Evolutionary conservation across 2,113 vertebrate genomes (phyloP), one percentile per base, ranked within the genome.

Genomic region (Misgurnus anguillicaudatus): DNA sequence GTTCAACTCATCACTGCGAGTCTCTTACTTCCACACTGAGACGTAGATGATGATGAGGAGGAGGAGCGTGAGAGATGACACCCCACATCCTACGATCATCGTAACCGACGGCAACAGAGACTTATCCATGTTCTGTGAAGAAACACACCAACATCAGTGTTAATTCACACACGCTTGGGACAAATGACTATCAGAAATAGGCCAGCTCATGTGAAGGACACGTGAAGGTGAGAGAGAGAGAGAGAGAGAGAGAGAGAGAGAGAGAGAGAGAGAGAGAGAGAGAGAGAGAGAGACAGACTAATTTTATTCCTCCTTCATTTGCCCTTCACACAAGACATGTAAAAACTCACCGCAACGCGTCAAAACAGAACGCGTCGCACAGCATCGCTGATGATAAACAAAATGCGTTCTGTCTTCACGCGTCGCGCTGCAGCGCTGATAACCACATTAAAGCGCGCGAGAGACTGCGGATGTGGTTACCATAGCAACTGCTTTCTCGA

Each of bases 21-120:
- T 10, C 51, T 85, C 94, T 93, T 93, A 99, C 97, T 96, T 98
- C 98, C 98, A 99, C 82, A 99, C 98, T 0, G 98, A 98, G 88
- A 98, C 97, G 10, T 99, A 99, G 92, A 99, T 98, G 94, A 98
- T 98, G 87, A 99, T 95, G 86, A 99, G 94, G 88, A 99, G 93
- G 82, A 99, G 92, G 78, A 99, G 94, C 19, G 98, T 98, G 87
- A 98, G 93, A 5, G 97, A 98, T 17, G 97, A 99, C 87, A 99
- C 98, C 82, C 98, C 98, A 58, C 98, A 99, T 92, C 98, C 98
- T 75, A 99, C 98, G 77, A 99, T 98, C 92, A 99, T 94, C 0
- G 98, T 98, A 91, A 99, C 98, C 6, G 98, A 99, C 0, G 98
- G 98, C 82, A 96, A 93, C n/a, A 93, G 88, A 60, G 91, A 89